Evolutionary conservation across 2,797 vertebrate genomes (phyloP).

Genomic region (Smutsia gigantea): DNA sequence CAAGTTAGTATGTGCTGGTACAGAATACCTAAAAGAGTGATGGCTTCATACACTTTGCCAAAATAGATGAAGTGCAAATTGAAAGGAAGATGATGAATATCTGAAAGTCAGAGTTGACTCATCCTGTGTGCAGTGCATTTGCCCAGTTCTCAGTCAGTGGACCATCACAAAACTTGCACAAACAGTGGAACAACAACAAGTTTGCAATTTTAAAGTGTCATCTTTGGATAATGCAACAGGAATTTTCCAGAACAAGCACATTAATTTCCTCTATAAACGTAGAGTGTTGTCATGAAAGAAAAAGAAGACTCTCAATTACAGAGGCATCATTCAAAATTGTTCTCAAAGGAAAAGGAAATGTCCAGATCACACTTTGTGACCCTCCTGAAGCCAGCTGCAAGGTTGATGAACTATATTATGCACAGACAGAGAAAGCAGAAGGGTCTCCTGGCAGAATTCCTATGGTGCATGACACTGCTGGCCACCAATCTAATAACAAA

Average conservation of each 20-base stretch:
- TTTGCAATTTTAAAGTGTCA: not conserved
- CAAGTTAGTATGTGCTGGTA: not conserved
- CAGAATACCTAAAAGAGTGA: not conserved
- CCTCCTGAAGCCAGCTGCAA: not conserved
- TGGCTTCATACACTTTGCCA: not conserved
- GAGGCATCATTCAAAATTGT: not conserved
- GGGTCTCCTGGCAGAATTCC: not conserved
- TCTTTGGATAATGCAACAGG: not conserved
- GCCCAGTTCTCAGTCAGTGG: not conserved
- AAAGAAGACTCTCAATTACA: not conserved
- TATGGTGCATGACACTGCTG: not conserved
- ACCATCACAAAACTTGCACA: not conserved
- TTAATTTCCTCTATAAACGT: not conserved
- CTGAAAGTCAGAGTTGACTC: not conserved
- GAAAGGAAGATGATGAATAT: not conserved
- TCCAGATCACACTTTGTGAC: not conserved
- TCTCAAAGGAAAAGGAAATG: not conserved
- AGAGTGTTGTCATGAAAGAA: conserved; percentile 26
- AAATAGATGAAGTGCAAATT: not conserved
- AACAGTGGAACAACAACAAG: not conserved
- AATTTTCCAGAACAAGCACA: not conserved
- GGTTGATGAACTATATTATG: not conserved
- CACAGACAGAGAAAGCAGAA: not conserved
- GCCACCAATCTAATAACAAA: not conserved
- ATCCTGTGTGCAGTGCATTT: not conserved